A percentile compares a stretch with the other conserved stretches of the same genome.
These are phyloP conservation scores for Isaurus tuberculatus DNA, from an alignment of 92 coral and sea anemone genomes.

Conservation along the genomic window DNA sequence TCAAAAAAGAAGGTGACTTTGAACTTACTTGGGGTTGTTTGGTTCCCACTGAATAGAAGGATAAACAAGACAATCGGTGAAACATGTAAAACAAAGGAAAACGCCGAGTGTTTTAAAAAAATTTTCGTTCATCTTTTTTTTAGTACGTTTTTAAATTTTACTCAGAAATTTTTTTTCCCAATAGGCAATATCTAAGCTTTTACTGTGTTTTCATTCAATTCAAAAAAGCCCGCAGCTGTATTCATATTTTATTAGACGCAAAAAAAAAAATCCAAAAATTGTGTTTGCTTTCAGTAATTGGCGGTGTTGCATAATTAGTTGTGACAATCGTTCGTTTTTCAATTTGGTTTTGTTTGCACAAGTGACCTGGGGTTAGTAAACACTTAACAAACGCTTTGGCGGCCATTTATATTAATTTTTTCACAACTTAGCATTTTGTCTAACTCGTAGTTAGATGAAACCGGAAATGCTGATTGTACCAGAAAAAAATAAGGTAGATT, in stretches of 20 bases:
- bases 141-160: neutral
- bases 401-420: neutral
- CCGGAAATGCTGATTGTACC: too few species aligned
- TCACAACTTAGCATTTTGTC: too few species aligned
- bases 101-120: neutral
- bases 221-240: neutral
- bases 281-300: neutral
- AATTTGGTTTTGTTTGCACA: neutral
- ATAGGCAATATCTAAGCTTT: neutral
- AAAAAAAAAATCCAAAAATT: neutral
- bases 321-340: constrained; percentile 22
- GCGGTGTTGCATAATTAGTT: neutral
- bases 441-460: too few species aligned
- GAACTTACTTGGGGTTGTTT: constrained; percentile 52
- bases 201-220: neutral
- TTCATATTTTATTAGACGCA: neutral
- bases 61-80: constrained; percentile 12
- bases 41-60: constrained; percentile 59
- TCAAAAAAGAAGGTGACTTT: neutral
- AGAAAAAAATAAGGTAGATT: too few species aligned
- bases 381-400: neutral
- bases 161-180: neutral
- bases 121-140: neutral
- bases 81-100: neutral
- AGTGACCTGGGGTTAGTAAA: neutral